Evolutionary conservation across 2,113 vertebrate species (phyloP), one percentile per base, ranked within the genome.

Genomic region (Tympanuchus pallidicinctus): DNA sequence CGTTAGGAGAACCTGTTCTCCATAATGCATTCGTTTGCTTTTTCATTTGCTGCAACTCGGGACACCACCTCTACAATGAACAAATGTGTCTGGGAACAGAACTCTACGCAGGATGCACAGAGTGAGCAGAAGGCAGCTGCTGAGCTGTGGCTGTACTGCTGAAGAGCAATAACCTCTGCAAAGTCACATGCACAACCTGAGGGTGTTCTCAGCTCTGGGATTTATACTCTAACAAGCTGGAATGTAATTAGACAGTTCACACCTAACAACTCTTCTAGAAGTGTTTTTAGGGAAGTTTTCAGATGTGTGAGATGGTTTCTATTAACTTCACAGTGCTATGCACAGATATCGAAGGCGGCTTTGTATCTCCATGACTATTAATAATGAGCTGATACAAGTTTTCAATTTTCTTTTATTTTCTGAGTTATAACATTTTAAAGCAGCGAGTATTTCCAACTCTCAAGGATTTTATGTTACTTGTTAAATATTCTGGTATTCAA

Each of bases 401-500:
- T 77, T 91, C 69, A 43, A 83, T 83, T 91, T 77, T 56, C 42
- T 19, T 65, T 90, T 38, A 74, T 36, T 78, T 94, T 50, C 76
- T 67, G 66, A 83, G n/a, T 86, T 83, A 48, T 77, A 91, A 71
- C 34, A 57, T 89, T 88, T 83, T 61, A 95, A 94, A 93, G 82
- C 67, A 74, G 50, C 82, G 4, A 71, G 7, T 48, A 83, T 27
- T 66, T 92, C 64, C 45, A 83, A 2, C 83, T 86, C 84, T 78
- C 80, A 52, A 69, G 75, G 79, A 78, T 91, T 94, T 95, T 90
- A 88, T 63, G 72, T 43, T 88, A 60, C 82, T 90, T 91, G 50
- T 87, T 92, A 95, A 94, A 94, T 77, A 77, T 80, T 89, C 93
- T 25, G 21, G 8, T 36, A 94, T 93, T 82, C 89, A 92, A 32